Base-by-base conservation (phyloP, 1,140 invertebrate genomes). In the Diprion similis region DNA sequence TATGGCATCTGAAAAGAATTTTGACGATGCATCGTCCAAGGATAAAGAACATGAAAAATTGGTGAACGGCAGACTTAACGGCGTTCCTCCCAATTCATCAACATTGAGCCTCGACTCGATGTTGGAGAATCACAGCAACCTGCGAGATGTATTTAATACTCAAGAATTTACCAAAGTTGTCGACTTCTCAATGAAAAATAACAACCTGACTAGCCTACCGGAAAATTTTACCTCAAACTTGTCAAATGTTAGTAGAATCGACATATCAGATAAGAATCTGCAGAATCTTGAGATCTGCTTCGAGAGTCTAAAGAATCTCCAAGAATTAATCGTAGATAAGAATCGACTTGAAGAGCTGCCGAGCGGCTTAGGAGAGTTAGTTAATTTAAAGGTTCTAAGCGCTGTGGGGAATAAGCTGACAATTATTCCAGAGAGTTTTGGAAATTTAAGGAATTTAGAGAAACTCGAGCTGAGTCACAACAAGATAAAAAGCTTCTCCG, bases 391-490 rank as follows among this genome's bases (percentile, higher is more conserved):
- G n/a, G 11, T 59, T 13, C 11, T 59, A 3, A 59, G 51, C 51
- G 51, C 51, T 59, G n/a, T 4, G n/a, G 51, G 51, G n/a, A 59
- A 59, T 17, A 59, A 17, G 51, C 3, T 59, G 11, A 15, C 51
- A 59, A 15, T 17, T 15, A 59, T 59, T 59, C 51, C 51, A 6
- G 51, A 59, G 11, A 59, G n/a, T 17, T 73, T 84, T 8, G 74
- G 75, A 0, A 45, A 70, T 65, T 77, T 84, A n/a, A 45, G 0
- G 3, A 77, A 77, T 68, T 69, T 84, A 7, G 78, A 83, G 66
- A 24, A 9, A 10, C n/a, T 85, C 1, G 73, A 79, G 68, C 65
- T 85, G 0, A 73, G 46, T 24, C 48, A 9, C 1, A 85, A 85
- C 45, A n/a, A 68, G 0, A 71, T 85, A 13, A 19, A 1, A 0